Base-by-base conservation (phyloP, 1,140 invertebrate species). In the Zaprionus davidi region DNA sequence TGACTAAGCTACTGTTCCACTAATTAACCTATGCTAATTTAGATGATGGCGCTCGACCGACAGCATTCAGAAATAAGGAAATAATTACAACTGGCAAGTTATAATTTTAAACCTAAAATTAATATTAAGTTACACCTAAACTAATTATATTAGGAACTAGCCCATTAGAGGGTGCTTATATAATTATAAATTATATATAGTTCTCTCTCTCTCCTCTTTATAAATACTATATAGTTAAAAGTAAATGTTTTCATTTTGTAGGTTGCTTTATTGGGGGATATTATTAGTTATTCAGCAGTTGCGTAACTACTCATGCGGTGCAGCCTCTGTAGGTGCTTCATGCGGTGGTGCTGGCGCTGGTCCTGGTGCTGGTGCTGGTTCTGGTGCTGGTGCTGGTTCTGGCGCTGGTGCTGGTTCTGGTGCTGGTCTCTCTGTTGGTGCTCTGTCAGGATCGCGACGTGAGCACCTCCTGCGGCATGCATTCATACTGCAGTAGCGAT, bases 401-500 rank as follows among this genome's bases (percentile, higher is more conserved):
- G 24, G 24, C 5, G 4, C 24, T 26, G 24, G 24, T 0, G 24
- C 4, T 26, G 24, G 24, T 5, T 0, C 22, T 24, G 22, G 22
- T 24, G 2, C 22, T 24, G 22, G 22, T 26, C 26, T 5, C 26
- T 26, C 6, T 28, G 28, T 28, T 28, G 28, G 28, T 28, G 28
- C 6, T 28, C 28, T 28, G 4, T 4, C 20, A 1, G 41, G 41
- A 17, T 1, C 7, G 2, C 46, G 46, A 26, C 53, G 5, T 12
- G 9, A 0, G n/a, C 63, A 65, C 15, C 22, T 65, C 5, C 34
- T 44, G 3, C 26, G 31, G 15, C 64, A 67, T 7, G 12, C 15
- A 0, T 5, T 6, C 55, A 44, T 2, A 41, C 26, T 41, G 55
- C 64, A 67, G 17, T 67, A 67, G 28, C 64, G 64, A 44, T 67